Evolutionary conservation across 2,113 vertebrate species (phyloP).

Genomic region (Mormyrus iriodes): DNA sequence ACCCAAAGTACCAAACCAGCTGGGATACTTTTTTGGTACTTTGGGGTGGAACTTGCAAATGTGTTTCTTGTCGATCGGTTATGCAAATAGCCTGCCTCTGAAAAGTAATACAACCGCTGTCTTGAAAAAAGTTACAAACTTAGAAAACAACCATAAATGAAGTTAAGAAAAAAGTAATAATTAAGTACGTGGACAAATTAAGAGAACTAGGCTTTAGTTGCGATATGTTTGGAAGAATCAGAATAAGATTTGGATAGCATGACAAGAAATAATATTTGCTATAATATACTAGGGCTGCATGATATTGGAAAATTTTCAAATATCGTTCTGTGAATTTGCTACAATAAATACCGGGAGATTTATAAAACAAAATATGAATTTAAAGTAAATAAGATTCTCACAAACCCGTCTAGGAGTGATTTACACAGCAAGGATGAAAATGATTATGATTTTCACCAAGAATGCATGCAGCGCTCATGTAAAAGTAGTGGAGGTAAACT

Average conservation of each 20-base stretch:
- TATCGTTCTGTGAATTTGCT: not conserved
- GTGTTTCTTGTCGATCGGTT: not conserved
- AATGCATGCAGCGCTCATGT: too few relatives aligned
- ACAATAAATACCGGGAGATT: not conserved
- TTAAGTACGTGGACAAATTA: not conserved
- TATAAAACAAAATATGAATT: too few relatives aligned
- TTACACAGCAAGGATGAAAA: too few relatives aligned
- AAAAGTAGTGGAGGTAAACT: not conserved
- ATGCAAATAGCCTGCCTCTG: too few relatives aligned
- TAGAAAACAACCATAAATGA: not conserved
- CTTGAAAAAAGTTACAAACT: not conserved
- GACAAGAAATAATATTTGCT: not conserved
- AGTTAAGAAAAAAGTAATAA: not conserved
- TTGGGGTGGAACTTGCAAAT: not conserved
- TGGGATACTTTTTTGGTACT: not conserved
- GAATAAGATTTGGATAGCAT: not conserved
- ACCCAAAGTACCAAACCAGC: not conserved
- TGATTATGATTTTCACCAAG: too few relatives aligned
- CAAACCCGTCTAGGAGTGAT: not conserved
- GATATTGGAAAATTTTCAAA: not conserved
- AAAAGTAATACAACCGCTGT: not conserved
- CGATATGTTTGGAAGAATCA: not conserved
- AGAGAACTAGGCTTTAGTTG: not conserved
- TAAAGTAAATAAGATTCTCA: not conserved
- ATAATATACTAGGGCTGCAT: not conserved